These are phyloP conservation scores for Amblyopsis hoosieri DNA, from an alignment of 2,797 vertebrate species.

Conservation along the genomic window DNA sequence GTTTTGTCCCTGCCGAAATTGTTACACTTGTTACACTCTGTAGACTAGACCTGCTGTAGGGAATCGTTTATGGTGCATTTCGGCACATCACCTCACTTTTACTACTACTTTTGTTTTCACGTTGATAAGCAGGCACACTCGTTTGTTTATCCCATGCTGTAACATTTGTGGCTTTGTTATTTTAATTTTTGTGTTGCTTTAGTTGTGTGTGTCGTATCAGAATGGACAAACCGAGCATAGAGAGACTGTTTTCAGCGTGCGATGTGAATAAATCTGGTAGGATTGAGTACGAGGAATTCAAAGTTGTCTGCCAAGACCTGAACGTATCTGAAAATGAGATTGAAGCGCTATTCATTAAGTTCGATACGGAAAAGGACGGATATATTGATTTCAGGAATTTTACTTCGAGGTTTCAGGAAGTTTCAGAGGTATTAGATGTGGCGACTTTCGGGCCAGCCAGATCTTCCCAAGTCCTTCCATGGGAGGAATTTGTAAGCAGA, in stretches of 20 bases:
- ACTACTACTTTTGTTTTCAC: too few species aligned
- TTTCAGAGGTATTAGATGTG: constrained; percentile 69
- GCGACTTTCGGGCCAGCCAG: constrained; percentile 46
- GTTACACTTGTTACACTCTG: too few species aligned
- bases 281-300: constrained; percentile 79
- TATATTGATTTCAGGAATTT: constrained; percentile 78
- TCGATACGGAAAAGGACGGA: constrained; percentile 72
- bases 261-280: constrained; percentile 76
- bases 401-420: constrained; percentile 75
- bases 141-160: too few species aligned
- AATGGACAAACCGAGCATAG: constrained; percentile 57
- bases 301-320: constrained; percentile 73
- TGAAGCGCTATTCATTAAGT: constrained; percentile 68
- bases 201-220: not conserved
- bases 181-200: too few species aligned
- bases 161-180: too few species aligned
- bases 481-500: constrained; percentile 70
- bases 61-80: too few species aligned
- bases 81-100: too few species aligned
- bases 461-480: constrained; percentile 25
- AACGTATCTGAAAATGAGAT: constrained; percentile 67
- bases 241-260: constrained; percentile 68
- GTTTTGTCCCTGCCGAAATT: too few species aligned
- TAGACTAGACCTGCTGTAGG: too few species aligned
- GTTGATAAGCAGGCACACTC: too few species aligned